Evolutionary conservation across 2,113 vertebrate genomes (phyloP), one percentile per base, ranked within the genome.

Genomic region (Cercopithecus mona): DNA sequence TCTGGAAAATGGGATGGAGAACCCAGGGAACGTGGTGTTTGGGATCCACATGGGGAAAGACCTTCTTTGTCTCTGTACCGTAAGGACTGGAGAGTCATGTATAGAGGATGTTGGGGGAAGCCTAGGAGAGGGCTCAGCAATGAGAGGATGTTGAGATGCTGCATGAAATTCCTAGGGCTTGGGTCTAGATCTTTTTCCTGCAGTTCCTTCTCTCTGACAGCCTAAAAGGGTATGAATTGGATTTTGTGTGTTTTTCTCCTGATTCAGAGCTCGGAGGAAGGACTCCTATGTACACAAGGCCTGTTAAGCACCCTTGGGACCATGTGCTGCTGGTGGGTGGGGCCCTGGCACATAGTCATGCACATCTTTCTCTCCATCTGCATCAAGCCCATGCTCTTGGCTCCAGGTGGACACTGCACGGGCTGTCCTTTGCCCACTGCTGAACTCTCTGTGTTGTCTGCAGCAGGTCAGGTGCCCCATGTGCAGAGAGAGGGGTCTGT

Each of bases 301-400:
- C 66, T 97, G 72, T 88, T n/a, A 0, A 57, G 72, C 32, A 75
- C 76, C 75, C 95, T 66, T 59, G 38, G n/a, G 45, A 48, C 94
- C 45, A 84, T n/a, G 35, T 96, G 88, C 88, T 90, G 84, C 57
- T 97, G 93, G 85, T 93, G 94, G 88, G 70, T 95, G 23, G 96
- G 95, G 52, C 92, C 97, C 10, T 86, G 32, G 96, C 96, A 98
- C 4, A 98, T 99, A 0, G 2, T 99, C 32, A 94, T 99, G 70
- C 96, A 98, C 11, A 86, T 99, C 95, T 99, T 99, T 97, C 99
- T 99, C 90, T 99, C 99, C 0, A 97, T 98, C 92, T 99, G 95
- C 78, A 96, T 99, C 97, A 99, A 99, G 22, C 99, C 99, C 8
- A 94, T 99, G 70, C 98, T 99, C 2, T 98, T 98, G 48, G 99